Evolutionary conservation across 2,797 vertebrate genomes (phyloP).

Genomic region (Champsocephalus esox): DNA sequence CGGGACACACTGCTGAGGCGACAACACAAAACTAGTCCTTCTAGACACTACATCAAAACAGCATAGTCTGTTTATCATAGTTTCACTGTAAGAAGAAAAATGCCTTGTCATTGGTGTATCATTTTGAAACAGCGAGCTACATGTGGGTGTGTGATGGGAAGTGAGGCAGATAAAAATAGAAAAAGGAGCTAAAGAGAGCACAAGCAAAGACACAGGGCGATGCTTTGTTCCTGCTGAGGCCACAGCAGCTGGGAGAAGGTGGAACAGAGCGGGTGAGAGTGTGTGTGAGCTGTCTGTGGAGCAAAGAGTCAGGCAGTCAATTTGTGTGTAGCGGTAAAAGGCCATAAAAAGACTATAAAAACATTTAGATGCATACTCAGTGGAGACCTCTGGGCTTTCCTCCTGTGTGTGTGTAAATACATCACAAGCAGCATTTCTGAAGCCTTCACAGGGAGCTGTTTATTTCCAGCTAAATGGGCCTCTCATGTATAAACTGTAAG

Average conservation of each 20-base stretch:
- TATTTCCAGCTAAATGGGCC: neutral
- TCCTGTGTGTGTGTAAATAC: conserved; percentile 4
- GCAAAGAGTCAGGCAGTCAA: conserved; percentile 46
- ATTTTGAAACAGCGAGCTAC: conserved; percentile 39
- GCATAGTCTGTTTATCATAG: neutral
- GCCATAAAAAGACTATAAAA: conserved; percentile 51
- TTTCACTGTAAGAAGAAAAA: neutral
- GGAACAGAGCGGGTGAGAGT: conserved; percentile 1
- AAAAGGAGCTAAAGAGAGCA: conserved; percentile 23
- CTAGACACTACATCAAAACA: neutral
- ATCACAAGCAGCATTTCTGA: conserved; percentile 14
- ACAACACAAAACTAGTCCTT: neutral
- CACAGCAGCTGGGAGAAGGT: conserved; percentile 24
- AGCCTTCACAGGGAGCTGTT: conserved; percentile 18
- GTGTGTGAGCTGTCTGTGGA: conserved; percentile 20
- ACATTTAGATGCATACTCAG: conserved; percentile 58
- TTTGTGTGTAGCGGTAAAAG: conserved; percentile 57
- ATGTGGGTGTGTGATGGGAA: conserved; percentile 44
- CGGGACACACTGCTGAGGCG: neutral
- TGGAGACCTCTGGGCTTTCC: conserved; percentile 52
- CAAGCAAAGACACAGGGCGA: conserved; percentile 32
- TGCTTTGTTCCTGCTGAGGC: conserved; percentile 48
- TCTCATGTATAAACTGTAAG: neutral
- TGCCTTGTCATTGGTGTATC: conserved; percentile 3
- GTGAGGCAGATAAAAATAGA: conserved; percentile 67